Base-by-base conservation (phyloP, 2,888 invertebrate species). In the Pristionchus exspectatus region DNA sequence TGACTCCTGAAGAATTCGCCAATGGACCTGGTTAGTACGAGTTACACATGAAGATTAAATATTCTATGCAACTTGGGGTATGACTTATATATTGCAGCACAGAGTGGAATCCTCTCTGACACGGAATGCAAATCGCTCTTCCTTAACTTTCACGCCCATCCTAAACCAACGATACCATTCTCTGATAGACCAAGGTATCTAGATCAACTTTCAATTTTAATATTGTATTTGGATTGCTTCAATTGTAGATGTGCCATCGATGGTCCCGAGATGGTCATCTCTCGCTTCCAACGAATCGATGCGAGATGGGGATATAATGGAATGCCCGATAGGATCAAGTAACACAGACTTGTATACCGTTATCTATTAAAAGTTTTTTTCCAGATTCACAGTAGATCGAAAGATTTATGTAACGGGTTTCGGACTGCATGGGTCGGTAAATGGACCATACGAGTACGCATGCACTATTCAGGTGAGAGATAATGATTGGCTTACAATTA, bases 1-100 rank as follows among this genome's bases (percentile, higher is more conserved):
- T 97, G 97, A 97, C 97, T 0, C 97, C 97, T 0, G 97, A 97
- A 95, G 97, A 97, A 95, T 97, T 97, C 95, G 97, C 97, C 0
- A 97, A 97, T 93, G 90, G 91, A n/a, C 93, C 93, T 38, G 93
- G 93, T 94, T 27, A 33, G 87, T 69, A 10, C 21, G 7, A 85
- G 9, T 33, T 18, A 16, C 2, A 54, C 50, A n/a, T n/a, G 33
- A 81, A 50, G 38, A 38, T 38, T 38, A 27, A 72, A 10, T 72
- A 33, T 24, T 27, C 7, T 16, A 72, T 16, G 5, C 27, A 72
- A 24, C 14, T 10, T 44, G 27, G 9, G 9, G 12, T 10, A 50
- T 50, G 44, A 50, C 9, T 50, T 9, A 50, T 33, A 0, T 5
- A n/a, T 90, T 92, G 85, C 95, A 90, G 96, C 96, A 16, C 95